Conservation (phyloP, 2,888 invertebrate genomes). For the Dione vanillae region DNA sequence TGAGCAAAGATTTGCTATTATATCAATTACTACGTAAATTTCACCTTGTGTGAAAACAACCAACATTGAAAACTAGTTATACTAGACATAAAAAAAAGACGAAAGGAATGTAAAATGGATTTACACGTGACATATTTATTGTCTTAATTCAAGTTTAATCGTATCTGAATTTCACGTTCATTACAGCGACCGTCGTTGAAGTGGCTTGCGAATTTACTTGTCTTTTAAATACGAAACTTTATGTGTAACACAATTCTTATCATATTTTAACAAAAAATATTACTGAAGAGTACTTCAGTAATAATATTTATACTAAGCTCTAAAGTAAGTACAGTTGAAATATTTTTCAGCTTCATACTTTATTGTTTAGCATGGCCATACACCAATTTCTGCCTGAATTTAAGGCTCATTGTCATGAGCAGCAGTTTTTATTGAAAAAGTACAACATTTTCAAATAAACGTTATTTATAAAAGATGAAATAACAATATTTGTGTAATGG, state of each 20-base stretch:
- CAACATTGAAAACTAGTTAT: no score
- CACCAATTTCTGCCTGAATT: no score
- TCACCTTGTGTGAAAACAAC: neutral
- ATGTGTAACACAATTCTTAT: neutral
- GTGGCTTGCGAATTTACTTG: constrained; percentile 4
- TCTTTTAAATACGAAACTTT: neutral
- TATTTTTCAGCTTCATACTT: no score
- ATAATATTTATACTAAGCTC: neutral
- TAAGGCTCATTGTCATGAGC: no score
- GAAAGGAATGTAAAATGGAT: no score
- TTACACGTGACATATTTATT: neutral
- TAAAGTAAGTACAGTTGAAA: neutral
- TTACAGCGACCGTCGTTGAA: constrained; percentile 1
- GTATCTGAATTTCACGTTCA: constrained; percentile 18
- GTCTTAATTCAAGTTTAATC: neutral
- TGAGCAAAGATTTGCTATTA: neutral
- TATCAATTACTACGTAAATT: neutral
- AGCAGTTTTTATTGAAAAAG: no score
- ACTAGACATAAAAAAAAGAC: neutral
- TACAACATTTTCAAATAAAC: no score
- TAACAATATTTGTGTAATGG: no score
- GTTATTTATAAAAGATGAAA: no score
- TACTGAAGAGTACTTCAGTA: neutral
- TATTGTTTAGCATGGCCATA: no score
- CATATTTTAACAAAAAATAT: neutral